Evolutionary conservation across 1,140 invertebrate species (phyloP).

Genomic region (Aphelenchoides fujianensis): DNA sequence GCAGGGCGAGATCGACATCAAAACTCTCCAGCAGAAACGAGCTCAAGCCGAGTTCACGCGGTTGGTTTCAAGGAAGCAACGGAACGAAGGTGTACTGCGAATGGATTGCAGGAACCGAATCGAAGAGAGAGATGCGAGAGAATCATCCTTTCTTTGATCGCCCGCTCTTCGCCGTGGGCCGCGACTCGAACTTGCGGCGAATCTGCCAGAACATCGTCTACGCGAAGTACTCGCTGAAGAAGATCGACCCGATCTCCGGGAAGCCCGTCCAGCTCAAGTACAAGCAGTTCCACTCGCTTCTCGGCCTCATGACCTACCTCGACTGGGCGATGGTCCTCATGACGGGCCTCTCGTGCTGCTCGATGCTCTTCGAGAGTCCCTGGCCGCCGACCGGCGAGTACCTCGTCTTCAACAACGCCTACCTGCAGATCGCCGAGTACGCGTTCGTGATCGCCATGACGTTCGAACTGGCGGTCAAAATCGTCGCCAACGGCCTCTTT

Average conservation of each 20-base stretch:
- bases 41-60: constrained; percentile 96
- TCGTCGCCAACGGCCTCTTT: constrained; percentile 92
- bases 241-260: constrained; percentile 90
- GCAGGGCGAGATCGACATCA: constrained; percentile 74
- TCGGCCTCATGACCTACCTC: constrained; percentile 93
- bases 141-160: constrained; percentile 99
- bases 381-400: constrained; percentile 62
- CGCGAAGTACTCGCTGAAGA: constrained; percentile 84
- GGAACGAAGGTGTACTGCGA: not conserved
- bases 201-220: constrained; percentile 92
- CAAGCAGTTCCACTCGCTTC: constrained; percentile 42
- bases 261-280: constrained; percentile 95
- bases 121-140: constrained; percentile 82
- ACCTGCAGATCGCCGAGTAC: constrained; percentile 85
- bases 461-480: constrained; percentile 90
- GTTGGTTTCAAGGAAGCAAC: constrained; percentile 21
- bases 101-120: constrained; percentile 53
- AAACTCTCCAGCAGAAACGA: constrained; percentile 91
- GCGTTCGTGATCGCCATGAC: constrained; percentile 97
- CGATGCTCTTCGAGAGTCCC: constrained; percentile 95
- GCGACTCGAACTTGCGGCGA: constrained; percentile 80
- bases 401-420: constrained; percentile 56
- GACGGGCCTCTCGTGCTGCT: constrained; percentile 91
- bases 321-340: constrained; percentile 99
- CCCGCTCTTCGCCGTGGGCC: constrained; percentile 84